Percentiles rank a stretch among this genome's conserved stretches.
Evolutionary conservation across 2,888 invertebrate species (phyloP).

Genomic region (Bimastos eiseni): DNA sequence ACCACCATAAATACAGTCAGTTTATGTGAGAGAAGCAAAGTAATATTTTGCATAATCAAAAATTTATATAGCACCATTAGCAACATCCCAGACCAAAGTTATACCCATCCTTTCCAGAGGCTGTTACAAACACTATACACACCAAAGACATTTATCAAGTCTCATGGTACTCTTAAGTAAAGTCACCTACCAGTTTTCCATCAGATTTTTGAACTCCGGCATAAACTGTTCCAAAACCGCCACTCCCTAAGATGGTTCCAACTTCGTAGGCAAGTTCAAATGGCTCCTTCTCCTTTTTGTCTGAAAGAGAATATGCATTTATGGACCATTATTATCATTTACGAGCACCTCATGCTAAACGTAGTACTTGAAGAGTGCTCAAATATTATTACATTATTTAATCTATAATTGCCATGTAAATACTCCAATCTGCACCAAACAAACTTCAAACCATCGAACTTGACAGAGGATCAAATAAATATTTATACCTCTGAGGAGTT

Average conservation of each 20-base stretch:
- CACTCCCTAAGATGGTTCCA: constrained; percentile 64
- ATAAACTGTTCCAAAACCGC: constrained; percentile 68
- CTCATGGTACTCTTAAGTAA: background rate
- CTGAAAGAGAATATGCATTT: constrained; percentile 16
- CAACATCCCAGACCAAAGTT: background rate
- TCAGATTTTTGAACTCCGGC: constrained; percentile 64
- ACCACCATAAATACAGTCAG: background rate
- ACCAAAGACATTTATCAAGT: background rate
- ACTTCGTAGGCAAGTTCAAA: constrained; percentile 52
- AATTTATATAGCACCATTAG: background rate
- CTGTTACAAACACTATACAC: background rate
- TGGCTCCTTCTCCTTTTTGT: constrained; percentile 35
- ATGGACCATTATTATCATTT: background rate
- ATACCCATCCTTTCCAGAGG: no score
- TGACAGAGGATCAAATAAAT: background rate
- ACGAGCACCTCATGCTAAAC: background rate
- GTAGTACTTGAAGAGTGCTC: background rate
- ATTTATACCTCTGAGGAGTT: background rate
- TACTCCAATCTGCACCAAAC: background rate
- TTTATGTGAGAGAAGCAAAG: background rate
- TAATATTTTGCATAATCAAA: background rate
- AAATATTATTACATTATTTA: background rate
- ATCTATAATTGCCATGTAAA: no score
- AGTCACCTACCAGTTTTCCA: constrained; percentile 61
- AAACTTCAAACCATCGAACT: background rate